phyloP scores from a whole-genome alignment of 2,888 invertebrate species.

The Thumatha senex region DNA sequence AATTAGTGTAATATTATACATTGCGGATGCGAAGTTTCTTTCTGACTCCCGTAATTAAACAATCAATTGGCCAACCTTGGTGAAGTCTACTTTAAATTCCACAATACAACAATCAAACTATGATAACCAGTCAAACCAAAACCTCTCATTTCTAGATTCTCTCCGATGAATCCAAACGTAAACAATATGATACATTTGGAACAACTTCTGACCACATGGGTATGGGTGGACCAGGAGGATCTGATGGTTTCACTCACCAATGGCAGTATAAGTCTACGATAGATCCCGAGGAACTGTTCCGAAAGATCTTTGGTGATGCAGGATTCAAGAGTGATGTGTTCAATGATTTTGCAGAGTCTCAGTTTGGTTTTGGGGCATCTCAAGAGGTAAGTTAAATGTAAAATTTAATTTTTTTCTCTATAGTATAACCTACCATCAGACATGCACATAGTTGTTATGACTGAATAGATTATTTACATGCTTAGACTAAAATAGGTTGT shows the following conservation, averaged over 20 bases:
- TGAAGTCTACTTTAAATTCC: too few relatives aligned
- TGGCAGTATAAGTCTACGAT: conserved; percentile 95
- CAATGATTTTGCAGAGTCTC: conserved; percentile 94
- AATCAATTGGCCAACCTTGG: too few relatives aligned
- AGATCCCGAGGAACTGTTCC: conserved; percentile 98
- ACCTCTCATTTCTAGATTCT: conserved; percentile 85
- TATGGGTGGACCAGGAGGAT: conserved; percentile 85
- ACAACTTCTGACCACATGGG: conserved; percentile 94
- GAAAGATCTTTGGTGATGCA: conserved; percentile 96
- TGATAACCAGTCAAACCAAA: too few relatives aligned
- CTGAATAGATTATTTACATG: too few relatives aligned
- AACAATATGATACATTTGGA: conserved; percentile 97
- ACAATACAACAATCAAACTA: too few relatives aligned
- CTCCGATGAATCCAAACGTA: conserved; percentile 94
- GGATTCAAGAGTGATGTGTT: conserved; percentile 87
- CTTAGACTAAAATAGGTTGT: too few relatives aligned
- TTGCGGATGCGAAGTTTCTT: too few relatives aligned
- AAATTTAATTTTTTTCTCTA: background rate
- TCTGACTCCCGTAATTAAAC: too few relatives aligned
- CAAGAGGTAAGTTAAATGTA: conserved; percentile 90
- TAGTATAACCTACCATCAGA: background rate
- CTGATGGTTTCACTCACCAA: conserved; percentile 87
- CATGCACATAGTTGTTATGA: too few relatives aligned
- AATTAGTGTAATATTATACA: too few relatives aligned
- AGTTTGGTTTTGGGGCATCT: conserved; percentile 95